Evolutionary conservation across 1,140 invertebrate species (phyloP).

Genomic region (Cydia pomonella): DNA sequence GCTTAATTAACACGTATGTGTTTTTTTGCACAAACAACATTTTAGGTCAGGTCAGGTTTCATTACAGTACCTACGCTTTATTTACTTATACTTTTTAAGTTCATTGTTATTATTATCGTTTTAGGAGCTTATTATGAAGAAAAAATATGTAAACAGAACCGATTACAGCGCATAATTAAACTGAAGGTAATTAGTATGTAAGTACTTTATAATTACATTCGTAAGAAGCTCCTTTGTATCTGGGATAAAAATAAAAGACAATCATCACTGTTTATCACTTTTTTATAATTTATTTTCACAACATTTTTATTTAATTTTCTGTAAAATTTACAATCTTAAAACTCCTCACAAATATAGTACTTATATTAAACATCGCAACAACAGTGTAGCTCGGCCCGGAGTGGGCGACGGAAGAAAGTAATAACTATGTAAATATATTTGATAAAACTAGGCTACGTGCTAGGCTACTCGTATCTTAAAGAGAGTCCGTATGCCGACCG

Average conservation of each 20-base stretch:
- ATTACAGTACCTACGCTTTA: background rate
- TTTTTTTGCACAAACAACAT: too few relatives aligned
- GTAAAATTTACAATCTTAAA: constrained; percentile 81
- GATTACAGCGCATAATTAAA: background rate
- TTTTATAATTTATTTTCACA: constrained; percentile 81
- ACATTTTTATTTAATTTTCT: constrained; percentile 80
- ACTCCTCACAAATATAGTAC: constrained; percentile 79
- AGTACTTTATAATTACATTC: background rate
- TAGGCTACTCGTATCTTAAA: constrained; percentile 36
- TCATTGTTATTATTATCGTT: background rate
- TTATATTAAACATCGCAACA: constrained; percentile 70
- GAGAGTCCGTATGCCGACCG: constrained; percentile 65
- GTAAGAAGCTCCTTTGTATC: background rate
- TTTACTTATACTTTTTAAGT: background rate
- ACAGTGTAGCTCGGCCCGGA: constrained; percentile 56
- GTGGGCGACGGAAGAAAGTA: constrained; percentile 74
- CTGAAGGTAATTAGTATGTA: background rate
- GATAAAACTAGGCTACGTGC: constrained; percentile 55
- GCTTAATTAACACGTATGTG: too few relatives aligned
- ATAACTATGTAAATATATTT: constrained; percentile 72
- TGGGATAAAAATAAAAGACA: constrained; percentile 58
- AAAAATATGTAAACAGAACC: background rate
- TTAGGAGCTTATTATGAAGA: background rate
- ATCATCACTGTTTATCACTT: constrained; percentile 75
- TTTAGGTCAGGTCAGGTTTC: too few relatives aligned